These are phyloP conservation scores for Coecobrya sp. DNA, from an alignment of 2,888 invertebrate species.

Conservation along the genomic window DNA sequence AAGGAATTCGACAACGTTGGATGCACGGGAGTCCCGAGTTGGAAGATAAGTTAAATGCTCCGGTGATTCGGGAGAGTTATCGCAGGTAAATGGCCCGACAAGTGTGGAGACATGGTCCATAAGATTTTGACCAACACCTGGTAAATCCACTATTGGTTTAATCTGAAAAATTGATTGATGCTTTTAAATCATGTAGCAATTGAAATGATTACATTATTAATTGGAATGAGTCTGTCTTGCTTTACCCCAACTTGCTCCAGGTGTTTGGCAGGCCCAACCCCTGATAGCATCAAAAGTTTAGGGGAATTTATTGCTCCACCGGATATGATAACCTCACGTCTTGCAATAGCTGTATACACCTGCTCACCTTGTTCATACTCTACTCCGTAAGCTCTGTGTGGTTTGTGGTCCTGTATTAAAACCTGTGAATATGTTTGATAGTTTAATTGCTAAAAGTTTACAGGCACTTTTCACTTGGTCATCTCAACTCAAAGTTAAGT, in stretches of 20 bases:
- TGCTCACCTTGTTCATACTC: slow-evolving; percentile 80
- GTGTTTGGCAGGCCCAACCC: slow-evolving; percentile 81
- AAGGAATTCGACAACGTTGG: slow-evolving; percentile 8
- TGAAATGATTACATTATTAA: too few species aligned
- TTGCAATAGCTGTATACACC: slow-evolving; percentile 72
- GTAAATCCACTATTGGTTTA: slow-evolving; percentile 75
- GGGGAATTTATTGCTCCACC: slow-evolving; percentile 82
- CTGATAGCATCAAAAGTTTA: slow-evolving; percentile 83
- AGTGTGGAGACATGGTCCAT: slow-evolving; percentile 76
- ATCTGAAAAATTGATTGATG: neutral
- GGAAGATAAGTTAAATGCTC: slow-evolving; percentile 33
- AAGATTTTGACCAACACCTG: slow-evolving; percentile 81
- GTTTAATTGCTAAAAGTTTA: neutral
- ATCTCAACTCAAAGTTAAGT: too few species aligned
- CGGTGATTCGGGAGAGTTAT: neutral
- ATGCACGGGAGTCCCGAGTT: slow-evolving; percentile 11
- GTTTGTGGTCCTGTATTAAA: slow-evolving; percentile 7
- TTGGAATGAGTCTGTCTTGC: too few species aligned
- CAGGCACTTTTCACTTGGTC: too few species aligned
- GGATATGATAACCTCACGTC: slow-evolving; percentile 83
- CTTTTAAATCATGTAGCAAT: too few species aligned
- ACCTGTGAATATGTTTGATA: neutral
- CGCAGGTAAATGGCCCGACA: slow-evolving; percentile 80
- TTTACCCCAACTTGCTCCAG: slow-evolving; percentile 73
- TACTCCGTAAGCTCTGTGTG: slow-evolving; percentile 81